Conservation (phyloP, 2,797 vertebrate species). For the Poeciliopsis gracilis region DNA sequence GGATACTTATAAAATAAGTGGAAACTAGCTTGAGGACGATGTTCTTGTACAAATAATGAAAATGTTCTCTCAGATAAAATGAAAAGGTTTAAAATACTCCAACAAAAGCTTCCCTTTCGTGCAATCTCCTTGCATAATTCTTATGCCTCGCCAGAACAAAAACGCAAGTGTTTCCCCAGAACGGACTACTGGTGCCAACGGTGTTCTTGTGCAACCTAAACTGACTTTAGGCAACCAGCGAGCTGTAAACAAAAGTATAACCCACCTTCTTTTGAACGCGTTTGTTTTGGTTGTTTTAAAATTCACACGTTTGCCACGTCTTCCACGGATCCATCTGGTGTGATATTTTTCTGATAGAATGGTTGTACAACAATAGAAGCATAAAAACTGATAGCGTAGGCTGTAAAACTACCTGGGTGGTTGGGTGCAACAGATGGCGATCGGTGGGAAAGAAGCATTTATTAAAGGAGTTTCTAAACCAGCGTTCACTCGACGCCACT, state of each 20-base stretch:
- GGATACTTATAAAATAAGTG: background rate
- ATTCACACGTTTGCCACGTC: background rate
- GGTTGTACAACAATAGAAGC: slow-evolving; percentile 5
- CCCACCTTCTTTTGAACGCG: background rate
- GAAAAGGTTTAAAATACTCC: background rate
- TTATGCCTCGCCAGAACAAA: slow-evolving; percentile 4
- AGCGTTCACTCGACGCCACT: background rate
- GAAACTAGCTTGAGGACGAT: background rate
- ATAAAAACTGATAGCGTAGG: background rate
- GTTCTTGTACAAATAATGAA: background rate
- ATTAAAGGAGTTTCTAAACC: background rate
- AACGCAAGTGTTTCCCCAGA: slow-evolving; percentile 8
- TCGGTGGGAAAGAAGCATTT: background rate
- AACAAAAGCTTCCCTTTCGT: background rate
- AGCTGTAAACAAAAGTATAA: background rate
- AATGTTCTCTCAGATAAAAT: background rate
- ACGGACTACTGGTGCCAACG: background rate
- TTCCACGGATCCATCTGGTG: background rate
- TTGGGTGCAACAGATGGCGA: background rate
- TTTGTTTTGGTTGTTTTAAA: background rate
- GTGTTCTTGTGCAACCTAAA: background rate
- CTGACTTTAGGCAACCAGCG: background rate
- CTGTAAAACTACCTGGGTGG: background rate
- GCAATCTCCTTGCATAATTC: slow-evolving; percentile 16
- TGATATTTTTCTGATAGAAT: slow-evolving; percentile 4